Conservation (phyloP, 2,888 invertebrate species). For the Conomelus anceps region DNA sequence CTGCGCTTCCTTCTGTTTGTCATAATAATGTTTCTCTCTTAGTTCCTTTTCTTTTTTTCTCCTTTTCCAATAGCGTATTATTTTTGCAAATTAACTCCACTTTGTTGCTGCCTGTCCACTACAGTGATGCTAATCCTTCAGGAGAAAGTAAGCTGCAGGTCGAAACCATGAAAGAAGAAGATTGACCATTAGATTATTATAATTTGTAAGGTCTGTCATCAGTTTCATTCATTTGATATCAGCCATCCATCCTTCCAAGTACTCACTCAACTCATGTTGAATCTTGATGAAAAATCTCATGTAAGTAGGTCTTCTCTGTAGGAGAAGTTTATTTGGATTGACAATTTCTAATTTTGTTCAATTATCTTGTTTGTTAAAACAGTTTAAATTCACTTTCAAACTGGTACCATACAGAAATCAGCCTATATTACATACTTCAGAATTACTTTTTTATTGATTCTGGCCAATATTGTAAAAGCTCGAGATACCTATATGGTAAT, state of each 20-base stretch:
- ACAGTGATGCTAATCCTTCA: not conserved
- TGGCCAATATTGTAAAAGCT: too few relatives aligned
- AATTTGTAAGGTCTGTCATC: not conserved
- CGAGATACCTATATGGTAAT: too few relatives aligned
- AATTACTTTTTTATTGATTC: too few relatives aligned
- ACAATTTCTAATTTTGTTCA: not conserved
- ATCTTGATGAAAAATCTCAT: not conserved
- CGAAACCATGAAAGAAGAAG: not conserved
- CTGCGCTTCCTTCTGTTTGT: not conserved
- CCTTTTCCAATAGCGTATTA: not conserved
- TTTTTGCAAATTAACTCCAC: not conserved
- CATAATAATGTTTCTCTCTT: not conserved
- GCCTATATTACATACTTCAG: too few relatives aligned
- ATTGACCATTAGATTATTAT: not conserved
- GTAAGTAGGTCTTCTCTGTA: not conserved
- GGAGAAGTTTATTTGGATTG: not conserved
- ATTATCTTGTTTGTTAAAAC: not conserved
- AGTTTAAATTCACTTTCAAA: not conserved
- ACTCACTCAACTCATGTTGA: not conserved
- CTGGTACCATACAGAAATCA: not conserved
- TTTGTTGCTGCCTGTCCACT: not conserved
- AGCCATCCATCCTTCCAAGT: not conserved
- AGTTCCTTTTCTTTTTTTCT: not conserved
- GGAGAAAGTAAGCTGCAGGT: not conserved
- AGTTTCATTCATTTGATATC: not conserved